Conservation (phyloP, 2,113 vertebrate genomes). For the Amphiprion percula region DNA sequence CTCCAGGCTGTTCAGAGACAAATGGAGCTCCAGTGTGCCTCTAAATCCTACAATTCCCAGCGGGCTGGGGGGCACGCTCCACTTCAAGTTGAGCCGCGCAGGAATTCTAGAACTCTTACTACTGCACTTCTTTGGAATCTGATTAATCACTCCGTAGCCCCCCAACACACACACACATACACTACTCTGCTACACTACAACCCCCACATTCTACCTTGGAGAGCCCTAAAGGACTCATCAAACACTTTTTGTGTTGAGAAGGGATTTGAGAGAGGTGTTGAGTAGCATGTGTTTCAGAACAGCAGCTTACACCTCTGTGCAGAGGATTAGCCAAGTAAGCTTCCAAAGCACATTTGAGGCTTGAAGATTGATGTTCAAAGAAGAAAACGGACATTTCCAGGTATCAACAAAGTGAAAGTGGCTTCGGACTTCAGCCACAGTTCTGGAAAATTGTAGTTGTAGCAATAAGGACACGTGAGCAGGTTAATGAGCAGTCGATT, state of each 20-base stretch:
- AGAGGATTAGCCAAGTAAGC: slow-evolving; percentile 44
- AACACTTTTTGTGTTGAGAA: slow-evolving; percentile 77
- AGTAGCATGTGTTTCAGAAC: slow-evolving; percentile 70
- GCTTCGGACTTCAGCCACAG: slow-evolving; percentile 13
- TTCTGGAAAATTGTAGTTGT: background rate
- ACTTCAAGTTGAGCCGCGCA: slow-evolving; percentile 74
- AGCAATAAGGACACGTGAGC: background rate
- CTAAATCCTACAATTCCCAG: slow-evolving; percentile 91
- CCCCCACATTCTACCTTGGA: slow-evolving; percentile 35
- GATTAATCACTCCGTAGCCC: slow-evolving; percentile 91
- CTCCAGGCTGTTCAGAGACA: slow-evolving; percentile 90
- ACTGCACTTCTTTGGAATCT: slow-evolving; percentile 90
- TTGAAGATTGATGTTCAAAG: slow-evolving; percentile 18
- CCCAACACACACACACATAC: slow-evolving; percentile 32
- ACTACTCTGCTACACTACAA: background rate
- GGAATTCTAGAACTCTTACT: slow-evolving; percentile 91
- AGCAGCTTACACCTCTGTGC: slow-evolving; percentile 36
- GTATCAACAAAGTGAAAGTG: background rate
- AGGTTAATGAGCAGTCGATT: slow-evolving; percentile 8
- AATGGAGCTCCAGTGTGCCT: slow-evolving; percentile 92
- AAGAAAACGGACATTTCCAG: slow-evolving; percentile 18
- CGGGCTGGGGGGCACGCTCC: slow-evolving; percentile 79
- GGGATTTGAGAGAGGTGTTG: slow-evolving; percentile 61
- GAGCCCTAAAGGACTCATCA: slow-evolving; percentile 89
- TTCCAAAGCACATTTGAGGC: slow-evolving; percentile 21